Evolutionary conservation across 2,797 vertebrate species (phyloP).

Genomic region (Peromyscus attwateri): DNA sequence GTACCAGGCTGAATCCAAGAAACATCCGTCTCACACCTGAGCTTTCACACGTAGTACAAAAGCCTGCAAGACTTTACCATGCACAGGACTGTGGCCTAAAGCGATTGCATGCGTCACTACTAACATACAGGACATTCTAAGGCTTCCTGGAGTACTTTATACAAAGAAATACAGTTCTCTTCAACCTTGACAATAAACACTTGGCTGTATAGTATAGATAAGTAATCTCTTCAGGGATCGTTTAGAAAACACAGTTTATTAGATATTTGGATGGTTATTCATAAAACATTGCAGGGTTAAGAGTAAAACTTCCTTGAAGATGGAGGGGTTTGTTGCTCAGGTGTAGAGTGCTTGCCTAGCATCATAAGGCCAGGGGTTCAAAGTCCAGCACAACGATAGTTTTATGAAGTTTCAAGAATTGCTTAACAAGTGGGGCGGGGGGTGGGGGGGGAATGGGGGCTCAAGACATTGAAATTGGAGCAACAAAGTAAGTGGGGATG

Average conservation of each 20-base stretch:
- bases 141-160: slow-evolving; percentile 12
- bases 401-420: not conserved
- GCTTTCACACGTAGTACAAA: slow-evolving; percentile 27
- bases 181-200: slow-evolving; percentile 20
- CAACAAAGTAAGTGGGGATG: not conserved
- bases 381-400: not conserved
- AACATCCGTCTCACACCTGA: slow-evolving; percentile 39
- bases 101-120: not conserved
- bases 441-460: no score
- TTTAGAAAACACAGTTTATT: slow-evolving; percentile 42
- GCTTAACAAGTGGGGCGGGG: not conserved
- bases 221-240: not conserved
- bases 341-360: not conserved
- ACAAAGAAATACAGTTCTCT: not conserved
- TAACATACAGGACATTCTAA: not conserved
- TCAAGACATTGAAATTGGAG: not conserved
- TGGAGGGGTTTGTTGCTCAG: not conserved
- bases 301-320: not conserved
- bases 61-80: not conserved
- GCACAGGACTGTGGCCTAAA: not conserved
- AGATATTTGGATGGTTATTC: slow-evolving; percentile 34
- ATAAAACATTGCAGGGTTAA: not conserved
- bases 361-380: not conserved
- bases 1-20: slow-evolving; percentile 51
- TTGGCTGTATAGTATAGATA: slow-evolving; percentile 8